phyloP scores from a whole-genome alignment of 2,797 vertebrate genomes.

The Pampus argenteus region DNA sequence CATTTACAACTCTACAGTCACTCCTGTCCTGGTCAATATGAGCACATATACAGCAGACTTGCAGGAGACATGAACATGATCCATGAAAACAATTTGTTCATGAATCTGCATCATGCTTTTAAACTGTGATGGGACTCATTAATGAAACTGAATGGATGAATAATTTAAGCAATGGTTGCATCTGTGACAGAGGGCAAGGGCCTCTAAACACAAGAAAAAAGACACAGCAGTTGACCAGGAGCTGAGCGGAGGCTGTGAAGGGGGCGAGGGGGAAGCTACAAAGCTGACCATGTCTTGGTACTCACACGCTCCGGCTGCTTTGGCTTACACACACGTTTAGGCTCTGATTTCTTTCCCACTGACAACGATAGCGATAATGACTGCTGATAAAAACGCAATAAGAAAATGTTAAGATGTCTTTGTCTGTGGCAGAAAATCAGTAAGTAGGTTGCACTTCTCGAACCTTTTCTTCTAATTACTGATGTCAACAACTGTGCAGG shows the following conservation, averaged over 20 bases:
- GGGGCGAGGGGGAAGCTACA: slow-evolving; percentile 62
- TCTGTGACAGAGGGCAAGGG: slow-evolving; percentile 63
- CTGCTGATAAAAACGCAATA: slow-evolving; percentile 85
- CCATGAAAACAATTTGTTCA: slow-evolving; percentile 58
- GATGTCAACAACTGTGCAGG: neutral
- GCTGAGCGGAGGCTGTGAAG: slow-evolving; percentile 75
- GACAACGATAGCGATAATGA: slow-evolving; percentile 85
- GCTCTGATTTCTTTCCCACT: slow-evolving; percentile 85
- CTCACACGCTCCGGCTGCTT: slow-evolving; percentile 88
- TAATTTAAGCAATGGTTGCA: slow-evolving; percentile 76
- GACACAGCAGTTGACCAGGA: slow-evolving; percentile 78
- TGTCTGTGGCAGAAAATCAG: slow-evolving; percentile 22
- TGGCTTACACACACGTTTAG: slow-evolving; percentile 84
- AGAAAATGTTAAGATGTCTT: slow-evolving; percentile 70
- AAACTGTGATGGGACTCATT: slow-evolving; percentile 49
- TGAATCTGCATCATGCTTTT: slow-evolving; percentile 70
- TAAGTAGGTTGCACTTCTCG: slow-evolving; percentile 2
- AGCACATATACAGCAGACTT: slow-evolving; percentile 51
- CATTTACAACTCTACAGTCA: slow-evolving; percentile 56
- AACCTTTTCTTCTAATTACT: neutral
- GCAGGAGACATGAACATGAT: slow-evolving; percentile 36
- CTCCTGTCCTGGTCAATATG: slow-evolving; percentile 75
- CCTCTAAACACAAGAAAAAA: slow-evolving; percentile 59
- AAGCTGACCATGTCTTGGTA: slow-evolving; percentile 74
- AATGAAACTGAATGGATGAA: slow-evolving; percentile 53